phyloP scores from a whole-genome alignment of 2,888 invertebrate species.

The Trilocha varians region DNA sequence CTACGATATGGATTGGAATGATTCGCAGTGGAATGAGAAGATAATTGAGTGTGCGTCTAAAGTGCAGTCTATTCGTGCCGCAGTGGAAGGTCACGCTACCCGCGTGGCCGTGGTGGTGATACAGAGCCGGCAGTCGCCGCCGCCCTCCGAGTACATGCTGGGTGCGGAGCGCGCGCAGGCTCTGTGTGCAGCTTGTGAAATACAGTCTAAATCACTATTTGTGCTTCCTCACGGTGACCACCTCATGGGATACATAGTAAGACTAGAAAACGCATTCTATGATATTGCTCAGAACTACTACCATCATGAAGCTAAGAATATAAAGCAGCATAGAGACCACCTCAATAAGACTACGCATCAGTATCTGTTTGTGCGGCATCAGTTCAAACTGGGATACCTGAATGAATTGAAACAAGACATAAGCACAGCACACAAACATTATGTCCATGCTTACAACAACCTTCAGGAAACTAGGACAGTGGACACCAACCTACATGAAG shows the following conservation, averaged over 20 bases:
- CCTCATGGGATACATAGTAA: constrained; percentile 80
- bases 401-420: constrained; percentile 94
- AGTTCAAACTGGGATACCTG: constrained; percentile 96
- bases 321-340: constrained; percentile 91
- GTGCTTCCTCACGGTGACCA: constrained; percentile 94
- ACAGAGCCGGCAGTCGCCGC: constrained; percentile 86
- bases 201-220: constrained; percentile 93
- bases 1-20: constrained; percentile 98
- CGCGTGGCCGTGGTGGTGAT: constrained; percentile 91
- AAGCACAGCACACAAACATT: constrained; percentile 89
- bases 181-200: constrained; percentile 91
- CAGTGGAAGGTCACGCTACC: constrained; percentile 81
- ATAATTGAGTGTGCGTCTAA: constrained; percentile 93
- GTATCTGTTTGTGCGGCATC: constrained; percentile 93
- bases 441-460: constrained; percentile 91
- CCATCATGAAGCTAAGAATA: constrained; percentile 87
- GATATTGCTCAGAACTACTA: constrained; percentile 96
- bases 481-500: constrained; percentile 93
- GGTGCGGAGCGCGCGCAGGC: constrained; percentile 93
- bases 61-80: constrained; percentile 85
- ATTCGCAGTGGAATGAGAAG: constrained; percentile 94
- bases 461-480: constrained; percentile 90
- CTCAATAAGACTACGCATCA: constrained; percentile 93
- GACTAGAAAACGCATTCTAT: constrained; percentile 93
- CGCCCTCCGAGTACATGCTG: constrained; percentile 85